Base-by-base conservation (phyloP, 2,113 vertebrate genomes). In the Mus spicilegus region DNA sequence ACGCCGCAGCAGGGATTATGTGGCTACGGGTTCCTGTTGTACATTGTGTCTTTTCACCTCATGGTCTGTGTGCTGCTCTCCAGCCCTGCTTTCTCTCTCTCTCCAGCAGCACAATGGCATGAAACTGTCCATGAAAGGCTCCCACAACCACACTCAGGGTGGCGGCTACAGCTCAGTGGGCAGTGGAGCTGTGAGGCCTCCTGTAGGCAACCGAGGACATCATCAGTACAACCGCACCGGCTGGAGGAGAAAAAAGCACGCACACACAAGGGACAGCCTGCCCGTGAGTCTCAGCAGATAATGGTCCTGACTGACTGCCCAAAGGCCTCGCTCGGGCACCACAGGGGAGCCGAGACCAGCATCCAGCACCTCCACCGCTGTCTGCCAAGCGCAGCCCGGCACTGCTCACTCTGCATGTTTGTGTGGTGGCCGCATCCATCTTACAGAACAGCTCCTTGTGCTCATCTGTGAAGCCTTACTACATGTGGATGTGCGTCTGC, bases 251-350 rank as follows among this genome's bases (percentile, higher is more conserved):
- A 99, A 99, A 97, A 99, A 99, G 98, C 99, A 99, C 95, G 87
- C 97, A 0, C 98, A 98, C 92, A 97, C 97, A 1, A 98, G 99
- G 98, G 99, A 99, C 98, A 99, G 98, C 98, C 99, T 99, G 69
- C 99, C 99, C 0, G 99, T 99, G 95, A 99, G 99, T 97, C 99
- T 99, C 98, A 99, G 99, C 98, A 99, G 99, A 99, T 99, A 99
- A 99, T 98, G 96, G 96, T 78, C 91, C 73, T 81, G 95, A 93
- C 69, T 90, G 97, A 97, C 98, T 24, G 97, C 95, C 95, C 97
- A 97, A 70, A 30, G 97, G 95, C 95, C 97, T 97, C 1, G 24
- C 97, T 97, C 1, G 24, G 72, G 98, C 98, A 89, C 97, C 63
- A 85, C 93, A 86, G 94, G 94, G 97, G 98, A 97, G 94, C 98